Percentiles rank a stretch among this genome's conserved stretches.
phyloP scores from a whole-genome alignment of 2,113 vertebrate species.

The Proteles cristata region DNA sequence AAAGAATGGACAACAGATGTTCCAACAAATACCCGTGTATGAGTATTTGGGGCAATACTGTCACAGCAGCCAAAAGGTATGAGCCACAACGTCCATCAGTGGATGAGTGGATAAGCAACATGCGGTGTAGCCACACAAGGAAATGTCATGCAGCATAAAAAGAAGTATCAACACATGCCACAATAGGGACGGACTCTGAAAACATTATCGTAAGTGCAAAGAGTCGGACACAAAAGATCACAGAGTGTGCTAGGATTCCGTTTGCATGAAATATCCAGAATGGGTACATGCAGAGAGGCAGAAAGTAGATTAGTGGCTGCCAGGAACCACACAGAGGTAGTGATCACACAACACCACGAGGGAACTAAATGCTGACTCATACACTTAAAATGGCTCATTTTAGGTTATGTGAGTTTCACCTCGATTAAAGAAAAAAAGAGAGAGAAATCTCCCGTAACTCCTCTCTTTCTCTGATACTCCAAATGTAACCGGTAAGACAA shows the following conservation, averaged over 20 bases:
- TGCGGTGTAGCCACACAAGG: fast-evolving
- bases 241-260: not conserved
- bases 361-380: too few species aligned
- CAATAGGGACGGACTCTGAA: too few species aligned
- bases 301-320: not conserved
- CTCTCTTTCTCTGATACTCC: not conserved
- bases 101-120: not conserved
- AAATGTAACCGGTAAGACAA: not conserved
- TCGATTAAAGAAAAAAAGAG: not conserved
- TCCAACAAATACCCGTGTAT: not conserved
- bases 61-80: not conserved
- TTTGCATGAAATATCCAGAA: not conserved
- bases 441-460: not conserved
- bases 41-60: not conserved
- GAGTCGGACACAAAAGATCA: not conserved
- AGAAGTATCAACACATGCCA: not conserved
- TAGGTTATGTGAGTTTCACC: not conserved
- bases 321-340: not conserved
- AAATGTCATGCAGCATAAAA: not conserved
- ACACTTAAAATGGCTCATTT: not conserved
- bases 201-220: not conserved
- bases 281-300: not conserved
- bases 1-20: not conserved
- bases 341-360: fast-evolving
- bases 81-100: too few species aligned